phyloP scores from a whole-genome alignment of 2,888 invertebrate genomes.

The Camponotus fellah region DNA sequence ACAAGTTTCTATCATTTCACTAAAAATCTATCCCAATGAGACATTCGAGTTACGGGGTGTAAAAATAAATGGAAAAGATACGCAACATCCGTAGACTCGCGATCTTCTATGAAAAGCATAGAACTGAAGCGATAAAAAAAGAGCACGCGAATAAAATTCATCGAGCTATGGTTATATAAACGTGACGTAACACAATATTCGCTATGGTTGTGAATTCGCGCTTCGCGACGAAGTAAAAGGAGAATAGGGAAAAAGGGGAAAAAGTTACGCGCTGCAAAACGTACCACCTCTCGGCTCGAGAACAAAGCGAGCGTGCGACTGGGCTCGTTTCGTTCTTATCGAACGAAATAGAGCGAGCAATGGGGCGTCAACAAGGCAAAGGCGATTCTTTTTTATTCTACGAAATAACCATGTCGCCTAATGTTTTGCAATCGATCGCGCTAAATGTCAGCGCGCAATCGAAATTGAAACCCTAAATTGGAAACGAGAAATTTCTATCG shows the following conservation, averaged over 20 bases:
- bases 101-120: neutral
- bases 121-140: conserved; percentile 12
- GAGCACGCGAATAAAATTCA: neutral
- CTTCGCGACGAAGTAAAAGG: conserved; percentile 13
- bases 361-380: conserved; percentile 8
- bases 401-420: neutral
- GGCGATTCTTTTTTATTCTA: conserved; percentile 8
- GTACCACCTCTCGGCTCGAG: neutral
- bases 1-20: neutral
- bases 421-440: neutral
- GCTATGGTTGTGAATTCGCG: conserved; percentile 10
- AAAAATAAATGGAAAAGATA: neutral
- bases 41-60: neutral
- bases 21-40: neutral
- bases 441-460: neutral
- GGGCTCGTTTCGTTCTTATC: conserved; percentile 43
- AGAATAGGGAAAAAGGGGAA: neutral
- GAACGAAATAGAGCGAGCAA: conserved; percentile 21
- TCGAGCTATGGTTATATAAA: conserved; percentile 30
- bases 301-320: conserved; percentile 25
- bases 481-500: neutral
- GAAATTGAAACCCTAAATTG: neutral
- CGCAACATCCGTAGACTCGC: neutral
- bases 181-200: conserved; percentile 33
- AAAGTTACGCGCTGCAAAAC: conserved; percentile 2